Conservation (phyloP, 2,113 vertebrate species). For the Illadopsis cleaveri region DNA sequence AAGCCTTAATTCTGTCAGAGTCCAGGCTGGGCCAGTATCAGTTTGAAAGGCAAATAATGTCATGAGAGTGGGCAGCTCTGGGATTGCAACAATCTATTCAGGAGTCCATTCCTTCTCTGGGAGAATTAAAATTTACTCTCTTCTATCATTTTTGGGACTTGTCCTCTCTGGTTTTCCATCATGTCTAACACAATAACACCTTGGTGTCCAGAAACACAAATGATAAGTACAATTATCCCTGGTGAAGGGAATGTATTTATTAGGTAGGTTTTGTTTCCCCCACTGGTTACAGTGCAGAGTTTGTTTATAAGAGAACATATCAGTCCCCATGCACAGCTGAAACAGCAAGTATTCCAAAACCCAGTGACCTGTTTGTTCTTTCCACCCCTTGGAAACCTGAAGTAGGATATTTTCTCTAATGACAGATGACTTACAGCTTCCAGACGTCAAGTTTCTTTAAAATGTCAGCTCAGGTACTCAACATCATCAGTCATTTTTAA, state of each 20-base stretch:
- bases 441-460: not conserved
- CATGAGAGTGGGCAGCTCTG: not conserved
- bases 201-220: not conserved
- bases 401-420: not conserved
- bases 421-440: not conserved
- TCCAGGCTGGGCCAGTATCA: accelerated
- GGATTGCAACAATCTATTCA: not conserved
- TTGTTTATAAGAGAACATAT: not conserved
- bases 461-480: not conserved
- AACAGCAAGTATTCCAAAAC: not conserved
- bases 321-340: not conserved
- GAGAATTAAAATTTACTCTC: not conserved
- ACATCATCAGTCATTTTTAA: not conserved
- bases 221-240: not conserved
- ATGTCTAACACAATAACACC: not conserved
- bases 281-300: not conserved
- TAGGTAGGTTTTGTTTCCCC: not conserved
- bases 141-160: not conserved
- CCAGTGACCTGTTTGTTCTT: not conserved
- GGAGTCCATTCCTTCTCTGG: not conserved
- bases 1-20: not conserved
- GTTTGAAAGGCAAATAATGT: not conserved
- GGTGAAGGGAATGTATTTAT: not conserved
- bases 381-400: not conserved
- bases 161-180: not conserved